Percentiles rank a stretch among this genome's conserved stretches.
Evolutionary conservation across 2,888 invertebrate genomes (phyloP).

Genomic region (Lepidocyrtinus sp.): DNA sequence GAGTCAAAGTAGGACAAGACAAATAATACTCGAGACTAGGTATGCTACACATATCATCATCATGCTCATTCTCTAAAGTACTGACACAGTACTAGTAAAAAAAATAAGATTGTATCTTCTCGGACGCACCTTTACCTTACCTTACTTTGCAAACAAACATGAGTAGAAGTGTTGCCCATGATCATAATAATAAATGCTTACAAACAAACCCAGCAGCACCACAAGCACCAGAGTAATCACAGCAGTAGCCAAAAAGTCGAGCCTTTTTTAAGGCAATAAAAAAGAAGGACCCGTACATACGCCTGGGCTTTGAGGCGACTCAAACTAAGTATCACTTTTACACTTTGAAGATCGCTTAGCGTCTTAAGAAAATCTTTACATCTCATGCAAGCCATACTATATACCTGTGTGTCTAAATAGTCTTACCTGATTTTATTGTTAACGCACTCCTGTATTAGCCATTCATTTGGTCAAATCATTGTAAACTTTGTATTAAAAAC

Average conservation of each 20-base stretch:
- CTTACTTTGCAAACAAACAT: slow-evolving; percentile 4
- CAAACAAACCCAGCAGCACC: not conserved
- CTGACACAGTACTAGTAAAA: not conserved
- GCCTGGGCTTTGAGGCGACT: not conserved
- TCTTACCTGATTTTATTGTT: not conserved
- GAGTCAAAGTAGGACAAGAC: slow-evolving; percentile 48
- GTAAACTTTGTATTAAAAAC: not conserved
- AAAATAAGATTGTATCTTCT: not conserved
- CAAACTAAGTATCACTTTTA: not conserved
- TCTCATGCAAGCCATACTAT: too few relatives aligned
- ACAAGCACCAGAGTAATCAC: not conserved
- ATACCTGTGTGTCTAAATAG: not conserved
- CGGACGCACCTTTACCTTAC: slow-evolving; percentile 29
- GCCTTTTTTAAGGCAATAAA: not conserved
- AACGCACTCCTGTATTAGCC: not conserved
- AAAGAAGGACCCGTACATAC: not conserved
- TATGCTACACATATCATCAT: not conserved
- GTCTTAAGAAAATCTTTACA: too few relatives aligned
- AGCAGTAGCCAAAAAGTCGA: not conserved
- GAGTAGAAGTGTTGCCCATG: not conserved
- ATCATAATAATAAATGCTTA: not conserved
- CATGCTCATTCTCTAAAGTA: not conserved
- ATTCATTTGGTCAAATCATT: not conserved
- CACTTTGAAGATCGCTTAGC: not conserved
- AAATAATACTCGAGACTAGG: not conserved